Conservation (phyloP, 2,113 vertebrate species). For the Dipodomys merriami region DNA sequence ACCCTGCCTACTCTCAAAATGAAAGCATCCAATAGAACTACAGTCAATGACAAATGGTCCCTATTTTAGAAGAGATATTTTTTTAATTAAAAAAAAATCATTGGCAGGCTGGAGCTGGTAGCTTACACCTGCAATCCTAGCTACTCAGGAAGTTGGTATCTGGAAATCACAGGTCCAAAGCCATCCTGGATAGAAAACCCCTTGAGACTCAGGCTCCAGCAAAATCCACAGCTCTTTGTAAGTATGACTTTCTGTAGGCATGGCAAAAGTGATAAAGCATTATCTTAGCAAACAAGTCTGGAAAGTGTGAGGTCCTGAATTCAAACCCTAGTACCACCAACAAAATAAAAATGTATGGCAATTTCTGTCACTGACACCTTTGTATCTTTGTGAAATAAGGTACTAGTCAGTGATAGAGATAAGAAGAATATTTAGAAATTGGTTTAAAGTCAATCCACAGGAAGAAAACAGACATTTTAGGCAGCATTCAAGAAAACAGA, state of each 20-base stretch:
- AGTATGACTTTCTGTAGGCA: too few species aligned
- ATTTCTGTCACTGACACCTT: neutral
- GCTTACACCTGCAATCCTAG: too few species aligned
- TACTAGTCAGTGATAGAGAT: conserved; percentile 37
- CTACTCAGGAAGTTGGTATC: too few species aligned
- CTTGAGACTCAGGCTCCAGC: too few species aligned
- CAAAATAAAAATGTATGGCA: neutral
- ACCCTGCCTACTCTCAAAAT: neutral
- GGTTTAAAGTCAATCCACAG: conserved; percentile 2
- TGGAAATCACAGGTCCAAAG: too few species aligned
- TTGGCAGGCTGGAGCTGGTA: too few species aligned
- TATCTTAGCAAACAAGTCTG: too few species aligned
- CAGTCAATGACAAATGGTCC: neutral
- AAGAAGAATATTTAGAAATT: conserved; percentile 59
- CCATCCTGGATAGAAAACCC: too few species aligned
- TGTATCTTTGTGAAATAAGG: conserved; percentile 32
- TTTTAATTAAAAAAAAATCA: neutral
- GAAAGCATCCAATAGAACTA: neutral
- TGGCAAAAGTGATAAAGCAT: too few species aligned
- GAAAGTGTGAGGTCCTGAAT: too few species aligned
- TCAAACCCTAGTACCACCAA: too few species aligned
- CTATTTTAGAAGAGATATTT: neutral
- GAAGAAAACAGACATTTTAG: conserved; percentile 50
- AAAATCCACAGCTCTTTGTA: too few species aligned
- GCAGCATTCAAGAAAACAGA: conserved; percentile 35